These are phyloP conservation scores for Leucosticte australis DNA, from an alignment of 2,113 vertebrate species.

Conservation along the genomic window DNA sequence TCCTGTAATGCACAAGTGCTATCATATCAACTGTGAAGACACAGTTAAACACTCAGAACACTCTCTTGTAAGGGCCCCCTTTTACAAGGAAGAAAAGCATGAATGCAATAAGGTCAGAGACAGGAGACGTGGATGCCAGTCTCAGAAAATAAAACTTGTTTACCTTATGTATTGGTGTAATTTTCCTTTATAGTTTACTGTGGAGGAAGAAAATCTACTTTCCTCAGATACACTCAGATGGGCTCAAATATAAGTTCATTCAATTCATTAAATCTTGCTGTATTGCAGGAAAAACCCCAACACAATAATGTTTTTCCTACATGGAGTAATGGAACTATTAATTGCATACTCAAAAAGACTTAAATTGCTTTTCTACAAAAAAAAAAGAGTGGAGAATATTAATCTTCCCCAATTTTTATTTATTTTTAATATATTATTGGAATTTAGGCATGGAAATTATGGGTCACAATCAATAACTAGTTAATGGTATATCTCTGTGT, in stretches of 20 bases:
- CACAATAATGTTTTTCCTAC: neutral
- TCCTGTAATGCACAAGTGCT: neutral
- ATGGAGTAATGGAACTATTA: neutral
- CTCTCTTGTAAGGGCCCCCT: neutral
- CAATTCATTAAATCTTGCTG: neutral
- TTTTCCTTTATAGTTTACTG: neutral
- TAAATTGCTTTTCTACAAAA: slow-evolving; percentile 14
- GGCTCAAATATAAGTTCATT: neutral
- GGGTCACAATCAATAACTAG: slow-evolving; percentile 52
- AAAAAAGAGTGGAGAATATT: neutral
- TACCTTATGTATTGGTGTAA: neutral
- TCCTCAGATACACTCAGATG: neutral
- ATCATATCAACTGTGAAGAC: neutral
- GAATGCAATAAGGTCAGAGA: neutral
- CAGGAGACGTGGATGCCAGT: neutral
- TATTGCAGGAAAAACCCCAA: neutral
- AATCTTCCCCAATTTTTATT: neutral
- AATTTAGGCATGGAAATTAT: neutral
- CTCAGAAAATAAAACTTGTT: neutral
- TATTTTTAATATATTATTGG: neutral
- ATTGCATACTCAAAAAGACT: slow-evolving; percentile 27
- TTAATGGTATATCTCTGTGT: slow-evolving; percentile 41
- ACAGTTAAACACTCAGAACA: neutral
- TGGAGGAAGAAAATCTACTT: neutral
- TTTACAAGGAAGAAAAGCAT: neutral